phyloP scores from a whole-genome alignment of 37 sponge, comb jelly and placozoan genomes.

The Amphimedon queenslandica region DNA sequence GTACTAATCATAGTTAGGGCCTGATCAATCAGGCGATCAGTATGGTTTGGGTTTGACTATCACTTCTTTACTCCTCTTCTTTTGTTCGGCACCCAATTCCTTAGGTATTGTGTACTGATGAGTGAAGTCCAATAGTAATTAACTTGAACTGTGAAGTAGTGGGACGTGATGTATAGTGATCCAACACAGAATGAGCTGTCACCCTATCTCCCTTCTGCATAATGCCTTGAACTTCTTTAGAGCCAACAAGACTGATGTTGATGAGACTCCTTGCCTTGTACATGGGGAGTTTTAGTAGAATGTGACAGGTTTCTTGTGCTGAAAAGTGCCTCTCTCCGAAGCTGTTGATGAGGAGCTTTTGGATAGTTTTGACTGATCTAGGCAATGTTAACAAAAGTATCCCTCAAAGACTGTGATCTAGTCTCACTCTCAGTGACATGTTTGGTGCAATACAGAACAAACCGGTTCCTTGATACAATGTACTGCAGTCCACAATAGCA shows the following conservation, averaged over 20 bases:
- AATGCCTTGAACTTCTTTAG: constrained; percentile 7
- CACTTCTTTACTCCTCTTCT: not conserved
- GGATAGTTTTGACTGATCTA: constrained; percentile 8
- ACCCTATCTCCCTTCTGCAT: constrained; percentile 15
- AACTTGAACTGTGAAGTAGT: constrained; percentile 7
- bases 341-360: constrained; percentile 37
- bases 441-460: constrained; percentile 31
- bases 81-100: not conserved
- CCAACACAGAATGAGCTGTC: constrained; percentile 8
- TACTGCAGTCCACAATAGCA: constrained; percentile 63
- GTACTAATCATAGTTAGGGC: constrained; percentile 23
- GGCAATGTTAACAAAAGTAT: constrained; percentile 22
- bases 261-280: constrained; percentile 15
- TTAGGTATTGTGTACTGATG: constrained; percentile 19
- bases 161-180: constrained; percentile 20
- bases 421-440: constrained; percentile 38
- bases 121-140: constrained; percentile 32
- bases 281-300: constrained; percentile 40
- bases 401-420: constrained; percentile 32
- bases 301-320: constrained; percentile 51
- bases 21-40: constrained; percentile 13
- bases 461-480: constrained; percentile 21
- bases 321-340: constrained; percentile 27
- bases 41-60: constrained; percentile 8
- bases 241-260: constrained; percentile 37